Conservation (phyloP, 2,113 vertebrate genomes). For the Montifringilla adamsi region DNA sequence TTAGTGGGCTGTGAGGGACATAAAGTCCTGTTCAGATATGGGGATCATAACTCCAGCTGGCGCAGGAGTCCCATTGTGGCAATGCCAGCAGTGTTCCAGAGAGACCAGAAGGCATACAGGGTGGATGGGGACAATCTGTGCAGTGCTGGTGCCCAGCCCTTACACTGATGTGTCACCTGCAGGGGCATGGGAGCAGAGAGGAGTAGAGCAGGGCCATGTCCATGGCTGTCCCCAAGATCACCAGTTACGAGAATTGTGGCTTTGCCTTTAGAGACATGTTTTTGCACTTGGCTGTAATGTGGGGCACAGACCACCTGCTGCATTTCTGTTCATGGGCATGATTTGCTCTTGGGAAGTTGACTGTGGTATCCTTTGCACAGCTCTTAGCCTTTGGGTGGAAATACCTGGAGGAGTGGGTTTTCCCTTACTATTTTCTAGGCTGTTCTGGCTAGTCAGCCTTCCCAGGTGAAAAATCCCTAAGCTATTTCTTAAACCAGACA, state of each 20-base stretch:
- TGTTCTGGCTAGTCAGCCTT: not conserved
- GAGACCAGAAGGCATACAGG: not conserved
- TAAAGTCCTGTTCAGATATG: not conserved
- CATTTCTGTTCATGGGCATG: fast-evolving
- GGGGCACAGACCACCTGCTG: fast-evolving
- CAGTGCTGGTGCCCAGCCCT: not conserved
- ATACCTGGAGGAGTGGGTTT: not conserved
- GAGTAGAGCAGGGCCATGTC: not conserved
- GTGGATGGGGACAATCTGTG: not conserved
- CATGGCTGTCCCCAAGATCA: not conserved
- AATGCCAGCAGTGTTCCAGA: not conserved
- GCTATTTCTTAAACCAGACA: not conserved
- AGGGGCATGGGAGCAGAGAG: not conserved
- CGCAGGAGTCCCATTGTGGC: not conserved
- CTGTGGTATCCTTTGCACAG: not conserved
- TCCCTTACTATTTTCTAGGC: not conserved
- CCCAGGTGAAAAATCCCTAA: not conserved
- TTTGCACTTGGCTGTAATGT: not conserved
- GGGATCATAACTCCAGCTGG: not conserved
- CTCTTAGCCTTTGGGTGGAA: not conserved
- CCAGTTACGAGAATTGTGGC: not conserved
- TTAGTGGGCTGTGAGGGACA: not conserved
- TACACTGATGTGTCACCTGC: not conserved
- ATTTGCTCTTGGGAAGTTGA: fast-evolving
- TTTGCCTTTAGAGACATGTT: not conserved